Evolutionary conservation across 2,113 vertebrate genomes (phyloP), one percentile per base, ranked within the genome.

Genomic region (Ptilorrhoa leucosticta): DNA sequence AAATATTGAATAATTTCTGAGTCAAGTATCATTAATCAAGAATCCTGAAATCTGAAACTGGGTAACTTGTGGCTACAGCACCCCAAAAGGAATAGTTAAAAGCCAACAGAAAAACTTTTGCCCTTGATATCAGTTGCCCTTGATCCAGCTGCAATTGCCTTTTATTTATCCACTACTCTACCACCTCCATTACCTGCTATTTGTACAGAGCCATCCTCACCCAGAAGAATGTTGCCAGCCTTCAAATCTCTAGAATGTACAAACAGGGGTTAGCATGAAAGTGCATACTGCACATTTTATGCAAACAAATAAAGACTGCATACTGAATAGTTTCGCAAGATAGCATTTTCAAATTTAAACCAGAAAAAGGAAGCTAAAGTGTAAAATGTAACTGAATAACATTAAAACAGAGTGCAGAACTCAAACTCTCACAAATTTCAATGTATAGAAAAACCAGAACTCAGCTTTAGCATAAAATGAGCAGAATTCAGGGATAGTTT

Each of bases 181-280:
- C 80, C 39, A 86, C 28, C 3, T 6, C 30, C 40, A 78, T 98
- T 98, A 99, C 99, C 99, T 99, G 99, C 99, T 97, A 99, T 99
- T 98, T 99, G 99, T 94, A 99, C 98, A 15, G 99, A 99, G 78
- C 99, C 99, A 92, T 99, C 99, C 95, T 99, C 99, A 95, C 99
- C 99, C 95, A 99, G 98, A 85, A 99, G 98, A 97, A 99, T 99
- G 98, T 99, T 99, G 73, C 99, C 99, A 94, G 99, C 99, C 97
- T 99, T 99, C 97, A 99, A 98, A 96, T 99, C 99, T 98, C 99
- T 99, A 94, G 87, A 97, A 97, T 66, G 15, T 72, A 96, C 56
- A 92, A 96, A 95, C 8, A 86, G 39, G 35, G 15, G 48, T 89
- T 76, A 81, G 21, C 39, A 73, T 39, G 17, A 51, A 83, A 90